These are phyloP conservation scores for Pterocles burchelli DNA, from an alignment of 2,113 vertebrate genomes.

Conservation along the genomic window DNA sequence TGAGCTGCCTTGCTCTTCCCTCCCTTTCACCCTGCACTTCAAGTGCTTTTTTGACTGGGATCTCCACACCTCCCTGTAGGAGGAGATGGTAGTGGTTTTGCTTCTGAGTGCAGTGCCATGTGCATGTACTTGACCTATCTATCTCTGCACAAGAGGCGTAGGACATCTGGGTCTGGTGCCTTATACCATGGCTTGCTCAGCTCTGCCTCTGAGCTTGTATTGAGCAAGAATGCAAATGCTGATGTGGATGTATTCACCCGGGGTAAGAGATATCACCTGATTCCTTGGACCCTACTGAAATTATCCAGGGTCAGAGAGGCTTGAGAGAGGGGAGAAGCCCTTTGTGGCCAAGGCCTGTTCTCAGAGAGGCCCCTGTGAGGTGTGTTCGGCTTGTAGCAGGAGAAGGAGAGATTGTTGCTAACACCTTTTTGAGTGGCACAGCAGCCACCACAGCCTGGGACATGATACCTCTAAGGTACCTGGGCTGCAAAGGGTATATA, in stretches of 20 bases:
- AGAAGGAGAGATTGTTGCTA: background rate
- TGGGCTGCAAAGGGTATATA: background rate
- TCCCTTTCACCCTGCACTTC: fast-evolving
- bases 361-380: background rate
- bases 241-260: background rate
- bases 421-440: background rate
- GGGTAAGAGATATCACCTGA: background rate
- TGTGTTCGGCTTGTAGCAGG: background rate
- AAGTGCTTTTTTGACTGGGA: background rate
- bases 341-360: background rate
- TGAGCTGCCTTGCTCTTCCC: background rate
- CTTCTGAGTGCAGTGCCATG: background rate
- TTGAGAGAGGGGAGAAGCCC: background rate
- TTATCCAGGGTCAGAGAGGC: background rate
- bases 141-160: fast-evolving
- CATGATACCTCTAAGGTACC: background rate
- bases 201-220: background rate
- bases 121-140: background rate
- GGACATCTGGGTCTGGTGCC: background rate
- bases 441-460: background rate
- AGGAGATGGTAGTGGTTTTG: background rate
- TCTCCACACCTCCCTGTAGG: background rate
- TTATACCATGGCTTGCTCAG: background rate
- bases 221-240: background rate
- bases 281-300: background rate